Evolutionary conservation across 2,797 vertebrate species (phyloP).

Genomic region (Spinibarbus caldwelli): DNA sequence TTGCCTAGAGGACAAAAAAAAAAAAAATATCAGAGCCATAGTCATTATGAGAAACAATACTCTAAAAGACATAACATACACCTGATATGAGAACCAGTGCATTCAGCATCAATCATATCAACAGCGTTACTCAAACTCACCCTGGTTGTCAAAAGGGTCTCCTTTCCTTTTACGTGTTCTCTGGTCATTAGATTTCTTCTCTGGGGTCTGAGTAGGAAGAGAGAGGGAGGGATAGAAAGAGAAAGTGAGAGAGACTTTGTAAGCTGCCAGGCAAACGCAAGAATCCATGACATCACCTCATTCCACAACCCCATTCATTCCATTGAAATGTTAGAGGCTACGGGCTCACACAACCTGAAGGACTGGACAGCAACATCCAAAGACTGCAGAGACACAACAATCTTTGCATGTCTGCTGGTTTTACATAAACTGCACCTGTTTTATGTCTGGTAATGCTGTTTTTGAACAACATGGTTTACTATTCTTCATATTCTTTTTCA

Average conservation of each 20-base stretch:
- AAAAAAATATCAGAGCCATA: neutral
- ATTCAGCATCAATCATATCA: neutral
- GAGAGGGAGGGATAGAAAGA: slow-evolving; percentile 4
- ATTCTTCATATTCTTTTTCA: neutral
- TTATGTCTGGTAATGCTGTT: neutral
- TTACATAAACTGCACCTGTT: neutral
- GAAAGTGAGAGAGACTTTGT: neutral
- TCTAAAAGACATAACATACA: neutral
- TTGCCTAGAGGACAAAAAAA: slow-evolving; percentile 84
- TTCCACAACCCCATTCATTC: slow-evolving; percentile 45
- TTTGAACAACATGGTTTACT: neutral
- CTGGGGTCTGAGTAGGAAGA: slow-evolving; percentile 87
- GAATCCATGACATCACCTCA: slow-evolving; percentile 48
- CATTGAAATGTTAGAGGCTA: slow-evolving; percentile 13
- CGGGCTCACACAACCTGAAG: slow-evolving; percentile 9
- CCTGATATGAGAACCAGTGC: neutral
- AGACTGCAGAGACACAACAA: slow-evolving; percentile 32
- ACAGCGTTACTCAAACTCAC: slow-evolving; percentile 69
- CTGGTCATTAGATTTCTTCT: slow-evolving; percentile 98
- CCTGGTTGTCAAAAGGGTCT: slow-evolving; percentile 94
- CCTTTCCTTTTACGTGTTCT: slow-evolving; percentile 97
- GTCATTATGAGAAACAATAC: neutral
- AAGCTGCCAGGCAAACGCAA: neutral
- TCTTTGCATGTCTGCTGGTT: neutral
- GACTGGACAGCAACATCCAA: slow-evolving; percentile 11